A percentile compares a stretch with the other conserved stretches of the same genome.
Evolutionary conservation across 2,113 vertebrate species (phyloP).

Genomic region (Ascaphus truei): DNA sequence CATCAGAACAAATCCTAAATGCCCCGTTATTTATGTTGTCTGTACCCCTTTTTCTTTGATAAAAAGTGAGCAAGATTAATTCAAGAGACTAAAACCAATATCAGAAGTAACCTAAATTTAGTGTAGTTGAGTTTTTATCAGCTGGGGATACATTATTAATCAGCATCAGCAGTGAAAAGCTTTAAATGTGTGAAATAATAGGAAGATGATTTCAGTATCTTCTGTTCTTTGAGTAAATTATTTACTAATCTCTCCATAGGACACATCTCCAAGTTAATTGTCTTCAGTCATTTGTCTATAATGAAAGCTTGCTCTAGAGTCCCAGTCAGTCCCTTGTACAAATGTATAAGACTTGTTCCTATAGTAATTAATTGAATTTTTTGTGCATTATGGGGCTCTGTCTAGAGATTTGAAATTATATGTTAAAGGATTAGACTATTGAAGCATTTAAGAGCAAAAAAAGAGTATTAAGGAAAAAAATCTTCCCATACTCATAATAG

Average conservation of each 20-base stretch:
- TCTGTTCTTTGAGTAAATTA: conserved; percentile 15
- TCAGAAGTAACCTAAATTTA: conserved; percentile 1
- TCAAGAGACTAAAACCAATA: conserved; percentile 2
- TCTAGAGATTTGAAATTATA: conserved; percentile 11
- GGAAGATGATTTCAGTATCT: conserved; percentile 12
- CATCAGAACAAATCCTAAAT: no score
- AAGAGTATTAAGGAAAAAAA: neutral
- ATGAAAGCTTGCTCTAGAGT: conserved; percentile 9
- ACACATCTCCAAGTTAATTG: neutral
- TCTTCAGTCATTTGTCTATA: neutral
- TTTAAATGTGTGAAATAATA: neutral
- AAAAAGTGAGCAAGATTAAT: conserved; percentile 9
- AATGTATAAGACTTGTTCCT: neutral
- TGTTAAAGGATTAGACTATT: conserved; percentile 20
- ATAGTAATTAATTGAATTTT: neutral
- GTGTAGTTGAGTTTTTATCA: conserved; percentile 10
- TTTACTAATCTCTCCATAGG: conserved; percentile 26
- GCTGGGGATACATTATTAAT: neutral
- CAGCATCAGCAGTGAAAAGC: neutral
- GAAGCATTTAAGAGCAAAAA: neutral
- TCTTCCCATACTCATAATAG: neutral
- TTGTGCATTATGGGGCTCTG: neutral
- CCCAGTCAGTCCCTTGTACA: neutral
- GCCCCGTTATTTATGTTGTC: no score
- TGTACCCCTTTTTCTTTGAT: neutral